Conservation (phyloP, 2,888 invertebrate genomes). For the Thumatha senex region DNA sequence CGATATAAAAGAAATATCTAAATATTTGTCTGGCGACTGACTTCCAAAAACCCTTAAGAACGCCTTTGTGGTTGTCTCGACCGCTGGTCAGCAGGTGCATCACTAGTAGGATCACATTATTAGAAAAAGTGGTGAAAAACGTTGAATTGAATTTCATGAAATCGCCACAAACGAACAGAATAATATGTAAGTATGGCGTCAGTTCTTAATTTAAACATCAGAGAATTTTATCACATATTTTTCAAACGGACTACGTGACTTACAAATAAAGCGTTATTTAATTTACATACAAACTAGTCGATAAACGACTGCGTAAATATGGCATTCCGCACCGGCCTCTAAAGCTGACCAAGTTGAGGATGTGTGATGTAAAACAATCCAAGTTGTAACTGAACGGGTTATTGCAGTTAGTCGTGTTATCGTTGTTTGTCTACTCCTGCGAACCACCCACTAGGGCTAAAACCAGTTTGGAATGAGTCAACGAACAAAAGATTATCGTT, state of each 20-base stretch:
- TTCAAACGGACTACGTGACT: slow-evolving; percentile 24
- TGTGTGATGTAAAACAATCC: neutral
- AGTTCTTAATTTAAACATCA: neutral
- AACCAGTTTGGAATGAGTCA: slow-evolving; percentile 35
- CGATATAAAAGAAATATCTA: too few species aligned
- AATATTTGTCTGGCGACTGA: too few species aligned
- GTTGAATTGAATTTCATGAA: neutral
- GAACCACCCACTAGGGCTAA: slow-evolving; percentile 12
- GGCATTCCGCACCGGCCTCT: slow-evolving; percentile 16
- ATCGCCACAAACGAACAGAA: neutral
- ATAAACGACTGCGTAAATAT: slow-evolving; percentile 21
- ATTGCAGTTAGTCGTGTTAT: slow-evolving; percentile 16
- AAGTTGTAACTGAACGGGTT: neutral
- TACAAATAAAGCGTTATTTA: slow-evolving; percentile 17
- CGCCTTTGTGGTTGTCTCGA: too few species aligned
- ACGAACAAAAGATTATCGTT: slow-evolving; percentile 20
- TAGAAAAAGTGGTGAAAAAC: neutral
- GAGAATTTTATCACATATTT: slow-evolving; percentile 1
- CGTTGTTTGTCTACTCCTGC: slow-evolving; percentile 15
- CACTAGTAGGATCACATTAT: too few species aligned
- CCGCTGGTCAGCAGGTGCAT: too few species aligned
- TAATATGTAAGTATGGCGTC: neutral
- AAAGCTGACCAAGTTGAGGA: slow-evolving; percentile 10
- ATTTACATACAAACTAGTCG: slow-evolving; percentile 13
- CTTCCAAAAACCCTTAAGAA: too few species aligned